Conservation (phyloP, 2,888 invertebrate species). For the Chironomus tentans region DNA sequence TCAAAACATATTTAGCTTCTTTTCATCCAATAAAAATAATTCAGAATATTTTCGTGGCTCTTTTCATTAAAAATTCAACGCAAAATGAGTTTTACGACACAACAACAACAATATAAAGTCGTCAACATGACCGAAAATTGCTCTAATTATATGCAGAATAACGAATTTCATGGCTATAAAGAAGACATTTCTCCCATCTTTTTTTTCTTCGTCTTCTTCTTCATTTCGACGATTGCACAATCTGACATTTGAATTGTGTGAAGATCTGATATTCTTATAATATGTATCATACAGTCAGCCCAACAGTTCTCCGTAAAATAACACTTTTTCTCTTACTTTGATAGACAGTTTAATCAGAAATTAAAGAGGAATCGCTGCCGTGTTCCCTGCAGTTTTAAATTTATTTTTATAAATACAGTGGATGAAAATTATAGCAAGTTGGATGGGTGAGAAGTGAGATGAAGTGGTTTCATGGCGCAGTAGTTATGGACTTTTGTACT, state of each 20-base stretch:
- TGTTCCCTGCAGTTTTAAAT: neutral
- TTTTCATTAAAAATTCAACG: too few species aligned
- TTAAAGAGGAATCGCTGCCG: too few species aligned
- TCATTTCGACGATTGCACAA: conserved; percentile 6
- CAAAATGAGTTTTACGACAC: too few species aligned
- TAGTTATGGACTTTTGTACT: too few species aligned
- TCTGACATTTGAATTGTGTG: conserved; percentile 24
- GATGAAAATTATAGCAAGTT: too few species aligned
- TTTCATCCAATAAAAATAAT: too few species aligned
- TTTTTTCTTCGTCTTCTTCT: neutral
- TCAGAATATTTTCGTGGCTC: too few species aligned
- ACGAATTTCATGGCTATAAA: neutral
- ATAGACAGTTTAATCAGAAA: neutral
- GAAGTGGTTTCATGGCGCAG: too few species aligned
- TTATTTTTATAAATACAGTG: neutral
- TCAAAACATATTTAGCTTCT: too few species aligned
- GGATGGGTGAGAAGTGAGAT: neutral
- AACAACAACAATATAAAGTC: neutral
- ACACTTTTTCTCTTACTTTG: neutral
- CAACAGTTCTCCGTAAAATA: neutral
- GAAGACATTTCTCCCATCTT: neutral
- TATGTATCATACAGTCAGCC: neutral
- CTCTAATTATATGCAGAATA: conserved; percentile 1
- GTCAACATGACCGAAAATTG: neutral
- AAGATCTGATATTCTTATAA: neutral